Conservation (phyloP, 2,113 vertebrate genomes). For the Phoenicopterus ruber region DNA sequence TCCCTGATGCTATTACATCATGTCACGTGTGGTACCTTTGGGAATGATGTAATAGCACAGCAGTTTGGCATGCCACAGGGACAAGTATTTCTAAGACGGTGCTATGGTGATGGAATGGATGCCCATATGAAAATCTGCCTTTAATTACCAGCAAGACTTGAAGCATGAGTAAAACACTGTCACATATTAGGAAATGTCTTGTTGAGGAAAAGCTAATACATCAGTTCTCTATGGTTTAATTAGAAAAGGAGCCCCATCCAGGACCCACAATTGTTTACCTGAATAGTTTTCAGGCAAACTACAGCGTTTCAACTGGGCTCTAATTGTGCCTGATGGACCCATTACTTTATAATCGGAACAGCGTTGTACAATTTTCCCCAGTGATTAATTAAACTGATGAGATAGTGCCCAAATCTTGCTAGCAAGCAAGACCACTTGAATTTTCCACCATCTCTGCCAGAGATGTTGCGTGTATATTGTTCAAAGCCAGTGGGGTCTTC, state of each 20-base stretch:
- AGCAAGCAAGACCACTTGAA: slow-evolving; percentile 56
- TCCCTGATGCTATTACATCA: neutral
- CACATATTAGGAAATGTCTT: neutral
- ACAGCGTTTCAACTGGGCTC: slow-evolving; percentile 76
- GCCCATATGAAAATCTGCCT: neutral
- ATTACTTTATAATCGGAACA: slow-evolving; percentile 80
- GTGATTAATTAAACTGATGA: slow-evolving; percentile 87
- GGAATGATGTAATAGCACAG: neutral
- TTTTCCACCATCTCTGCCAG: slow-evolving; percentile 26
- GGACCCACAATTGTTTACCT: slow-evolving; percentile 85
- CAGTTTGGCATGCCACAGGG: neutral
- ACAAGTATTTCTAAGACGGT: neutral
- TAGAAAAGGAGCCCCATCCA: slow-evolving; percentile 69
- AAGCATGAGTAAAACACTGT: neutral
- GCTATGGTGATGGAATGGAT: neutral
- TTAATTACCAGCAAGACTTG: neutral
- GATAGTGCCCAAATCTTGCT: slow-evolving; percentile 59
- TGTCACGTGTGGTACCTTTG: neutral
- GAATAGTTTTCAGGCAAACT: slow-evolving; percentile 79
- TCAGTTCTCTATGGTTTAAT: slow-evolving; percentile 79
- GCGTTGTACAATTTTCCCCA: slow-evolving; percentile 69
- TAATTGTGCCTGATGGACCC: slow-evolving; percentile 92
- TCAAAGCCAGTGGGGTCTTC: slow-evolving; percentile 8
- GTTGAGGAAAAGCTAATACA: slow-evolving; percentile 21
- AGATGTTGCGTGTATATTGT: slow-evolving; percentile 22